Conservation (phyloP, 2,888 invertebrate species). For the Axea sp. region DNA sequence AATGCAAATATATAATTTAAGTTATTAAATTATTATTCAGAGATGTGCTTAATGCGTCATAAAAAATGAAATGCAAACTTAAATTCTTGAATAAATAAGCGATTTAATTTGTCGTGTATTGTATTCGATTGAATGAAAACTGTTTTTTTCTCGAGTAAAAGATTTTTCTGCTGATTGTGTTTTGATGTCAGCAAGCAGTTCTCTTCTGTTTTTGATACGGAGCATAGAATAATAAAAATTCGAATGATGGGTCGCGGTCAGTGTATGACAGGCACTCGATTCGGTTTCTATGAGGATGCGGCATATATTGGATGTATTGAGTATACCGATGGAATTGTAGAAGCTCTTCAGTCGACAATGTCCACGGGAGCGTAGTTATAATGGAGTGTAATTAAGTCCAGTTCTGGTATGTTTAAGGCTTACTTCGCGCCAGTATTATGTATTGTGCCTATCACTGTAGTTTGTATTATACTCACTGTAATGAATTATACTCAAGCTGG, state of each 20-base stretch:
- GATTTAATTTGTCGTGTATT: conserved; percentile 4
- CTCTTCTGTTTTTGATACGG: conserved; percentile 33
- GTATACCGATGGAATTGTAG: conserved; percentile 65
- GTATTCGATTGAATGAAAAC: conserved; percentile 1
- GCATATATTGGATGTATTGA: conserved; percentile 72
- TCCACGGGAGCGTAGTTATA: conserved; percentile 72
- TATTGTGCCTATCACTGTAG: conserved; percentile 68
- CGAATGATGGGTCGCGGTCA: conserved; percentile 39
- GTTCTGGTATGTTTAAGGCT: conserved; percentile 74
- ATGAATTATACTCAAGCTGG: conserved; percentile 73
- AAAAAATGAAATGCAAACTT: not conserved
- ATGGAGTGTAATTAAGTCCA: conserved; percentile 75
- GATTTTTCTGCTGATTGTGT: conserved; percentile 40
- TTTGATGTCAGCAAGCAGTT: conserved; percentile 25
- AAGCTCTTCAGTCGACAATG: conserved; percentile 64
- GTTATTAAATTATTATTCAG: too few relatives aligned
- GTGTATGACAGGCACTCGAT: conserved; percentile 63
- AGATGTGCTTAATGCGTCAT: too few relatives aligned
- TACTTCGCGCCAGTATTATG: conserved; percentile 71
- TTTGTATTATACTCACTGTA: conserved; percentile 69
- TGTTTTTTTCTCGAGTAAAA: conserved; percentile 32
- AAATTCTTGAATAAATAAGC: conserved; percentile 7
- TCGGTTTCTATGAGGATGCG: conserved; percentile 63
- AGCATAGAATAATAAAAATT: conserved; percentile 37
- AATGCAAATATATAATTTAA: too few relatives aligned